Base-by-base conservation (phyloP, 2,797 vertebrate genomes). In the Protonibea diacanthus region DNA sequence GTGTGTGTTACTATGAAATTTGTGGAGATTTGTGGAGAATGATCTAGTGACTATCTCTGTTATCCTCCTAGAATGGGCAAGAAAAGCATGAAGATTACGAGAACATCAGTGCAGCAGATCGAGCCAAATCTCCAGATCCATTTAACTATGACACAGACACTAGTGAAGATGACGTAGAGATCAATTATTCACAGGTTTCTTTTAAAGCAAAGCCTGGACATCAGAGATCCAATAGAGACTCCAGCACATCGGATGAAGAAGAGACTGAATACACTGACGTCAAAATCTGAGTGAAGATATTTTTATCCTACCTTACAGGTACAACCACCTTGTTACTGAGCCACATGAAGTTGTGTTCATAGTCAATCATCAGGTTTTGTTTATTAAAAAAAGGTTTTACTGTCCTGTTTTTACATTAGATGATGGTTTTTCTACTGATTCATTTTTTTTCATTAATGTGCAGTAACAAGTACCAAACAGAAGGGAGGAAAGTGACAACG, bases 161-260 rank as follows among this genome's bases (percentile, higher is more conserved):
- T 33, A 88, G 86, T 15, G 92, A 92, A 2, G 90, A 88, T 4
- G 88, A 93, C 9, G 33, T 49, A 1, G 81, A 86, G 20, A 5
- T 92, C 17, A 78, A 18, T 68, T 92, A 90, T 29, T 2, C 86
- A 4, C 20, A 69, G 59, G 89, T 93, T 70, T 88, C 1, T 40
- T 78, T 93, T 58, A 66, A 49, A 17, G 8, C 72, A 17, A 87
- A 80, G 14, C 7, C 63, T 9, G 74, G 62, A 40, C 48, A 42
- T 12, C 48, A 64, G 74, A 42, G 1, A 70, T 12, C 10, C 21
- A 0, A 3, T 20, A 74, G 18, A 0, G 52, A 62, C 66, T 68
- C 76, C 33, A 77, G 74, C 78, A 75, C 18, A 44, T 86, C 83
- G 6, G 81, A 89, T 2, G 88, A 86, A 2, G 83, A 86, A 0